A percentile compares a stretch with the other conserved stretches of the same genome.
These are phyloP conservation scores for Lytechinus pictus DNA, from an alignment of 35 echinoderm and acorn worm species.

Conservation along the genomic window DNA sequence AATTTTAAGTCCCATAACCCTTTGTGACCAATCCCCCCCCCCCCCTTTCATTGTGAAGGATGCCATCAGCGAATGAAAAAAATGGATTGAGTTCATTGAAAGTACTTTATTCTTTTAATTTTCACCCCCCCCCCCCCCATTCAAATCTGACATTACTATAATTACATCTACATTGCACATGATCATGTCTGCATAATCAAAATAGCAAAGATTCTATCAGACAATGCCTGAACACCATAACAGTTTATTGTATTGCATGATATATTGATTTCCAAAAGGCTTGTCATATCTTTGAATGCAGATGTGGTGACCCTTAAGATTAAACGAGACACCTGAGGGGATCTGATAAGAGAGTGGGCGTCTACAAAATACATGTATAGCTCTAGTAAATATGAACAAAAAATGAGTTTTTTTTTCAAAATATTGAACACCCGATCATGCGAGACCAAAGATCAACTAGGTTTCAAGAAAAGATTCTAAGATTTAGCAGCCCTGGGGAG, in stretches of 20 bases:
- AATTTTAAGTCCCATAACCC: no score
- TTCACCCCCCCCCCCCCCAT: no score
- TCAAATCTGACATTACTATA: no score
- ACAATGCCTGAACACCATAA: background rate
- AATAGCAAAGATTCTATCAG: background rate
- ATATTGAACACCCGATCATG: background rate
- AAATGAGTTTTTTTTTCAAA: background rate
- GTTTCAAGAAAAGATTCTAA: background rate
- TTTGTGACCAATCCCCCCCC: no score
- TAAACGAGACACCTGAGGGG: background rate
- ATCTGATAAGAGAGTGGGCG: background rate
- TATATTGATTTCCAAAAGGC: background rate
- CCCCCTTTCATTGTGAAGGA: no score
- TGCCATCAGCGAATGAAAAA: no score
- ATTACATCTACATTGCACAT: no score
- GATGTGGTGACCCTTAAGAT: background rate
- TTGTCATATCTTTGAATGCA: background rate
- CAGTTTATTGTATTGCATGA: background rate
- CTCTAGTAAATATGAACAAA: background rate
- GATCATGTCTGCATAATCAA: no score
- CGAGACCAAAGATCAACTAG: background rate
- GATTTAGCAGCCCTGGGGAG: no score
- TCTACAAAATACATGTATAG: no score
- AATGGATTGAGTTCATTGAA: no score
- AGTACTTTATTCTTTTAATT: no score